Evolutionary conservation across 2,797 vertebrate species (phyloP).

Genomic region (Monodelphis domestica): DNA sequence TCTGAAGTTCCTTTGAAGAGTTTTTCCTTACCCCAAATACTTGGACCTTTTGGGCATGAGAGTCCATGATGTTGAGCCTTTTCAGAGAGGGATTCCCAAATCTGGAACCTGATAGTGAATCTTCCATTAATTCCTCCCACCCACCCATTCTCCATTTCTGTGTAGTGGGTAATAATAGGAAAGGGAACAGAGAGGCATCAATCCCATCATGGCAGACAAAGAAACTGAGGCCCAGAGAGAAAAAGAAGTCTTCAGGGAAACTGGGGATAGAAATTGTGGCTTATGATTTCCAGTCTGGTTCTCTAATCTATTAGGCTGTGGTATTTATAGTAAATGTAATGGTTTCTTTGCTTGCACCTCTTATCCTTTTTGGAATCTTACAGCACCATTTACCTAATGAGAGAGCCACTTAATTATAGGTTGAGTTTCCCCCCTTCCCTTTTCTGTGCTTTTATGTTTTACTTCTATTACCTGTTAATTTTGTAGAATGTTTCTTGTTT

Average conservation of each 20-base stretch:
- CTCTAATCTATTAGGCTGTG: not conserved
- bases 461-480: not conserved
- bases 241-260: not conserved
- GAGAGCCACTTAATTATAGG: constrained; percentile 6
- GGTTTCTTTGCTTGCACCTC: rapidly evolving
- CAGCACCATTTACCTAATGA: not conserved
- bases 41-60: not conserved
- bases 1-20: not conserved
- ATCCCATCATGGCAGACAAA: not conserved
- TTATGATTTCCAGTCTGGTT: not conserved
- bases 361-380: not conserved
- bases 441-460: not conserved
- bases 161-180: not conserved
- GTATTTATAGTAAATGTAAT: not conserved
- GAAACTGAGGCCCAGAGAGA: not conserved
- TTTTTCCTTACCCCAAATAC: not conserved
- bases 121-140: not conserved
- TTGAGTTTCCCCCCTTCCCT: not conserved
- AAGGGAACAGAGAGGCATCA: not conserved
- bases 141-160: not conserved
- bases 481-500: not conserved
- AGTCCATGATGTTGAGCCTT: not conserved
- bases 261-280: not conserved
- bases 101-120: not conserved
- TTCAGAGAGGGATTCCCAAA: not conserved